phyloP scores from a whole-genome alignment of 2,888 invertebrate genomes.

The Barypeithes pellucidus region DNA sequence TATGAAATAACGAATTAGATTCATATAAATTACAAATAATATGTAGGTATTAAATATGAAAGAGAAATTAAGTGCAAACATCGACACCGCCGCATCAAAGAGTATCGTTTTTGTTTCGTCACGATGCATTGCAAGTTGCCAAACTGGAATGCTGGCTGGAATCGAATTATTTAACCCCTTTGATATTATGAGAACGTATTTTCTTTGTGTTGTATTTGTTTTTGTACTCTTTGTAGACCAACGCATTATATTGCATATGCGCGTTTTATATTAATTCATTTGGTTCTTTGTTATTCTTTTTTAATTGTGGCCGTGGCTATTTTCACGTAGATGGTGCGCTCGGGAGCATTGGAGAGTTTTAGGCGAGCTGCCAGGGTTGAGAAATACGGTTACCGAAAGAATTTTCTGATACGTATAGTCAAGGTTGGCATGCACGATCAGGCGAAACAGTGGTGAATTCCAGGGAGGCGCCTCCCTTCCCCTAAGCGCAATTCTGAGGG shows the following conservation, averaged over 20 bases:
- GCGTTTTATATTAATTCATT: background rate
- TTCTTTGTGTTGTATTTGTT: slow-evolving; percentile 27
- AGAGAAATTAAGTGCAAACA: background rate
- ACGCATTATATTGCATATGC: background rate
- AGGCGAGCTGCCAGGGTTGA: background rate
- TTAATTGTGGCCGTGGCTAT: background rate
- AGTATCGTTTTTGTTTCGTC: slow-evolving; percentile 14
- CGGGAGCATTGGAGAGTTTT: background rate
- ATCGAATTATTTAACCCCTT: slow-evolving; percentile 5
- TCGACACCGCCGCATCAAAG: slow-evolving; percentile 15
- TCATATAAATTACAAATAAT: no score
- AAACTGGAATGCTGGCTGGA: slow-evolving; percentile 31
- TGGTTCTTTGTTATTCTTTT: slow-evolving; percentile 7
- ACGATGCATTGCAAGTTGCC: slow-evolving; percentile 13
- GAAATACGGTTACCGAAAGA: no score
- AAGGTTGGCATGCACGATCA: no score
- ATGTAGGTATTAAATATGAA: background rate
- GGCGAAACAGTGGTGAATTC: no score
- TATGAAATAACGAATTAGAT: no score
- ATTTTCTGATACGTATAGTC: no score
- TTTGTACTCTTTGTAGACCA: slow-evolving; percentile 16
- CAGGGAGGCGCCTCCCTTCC: no score
- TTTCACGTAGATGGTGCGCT: slow-evolving; percentile 23
- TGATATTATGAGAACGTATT: slow-evolving; percentile 12
- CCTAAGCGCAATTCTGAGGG: no score